A percentile compares a stretch with the other conserved stretches of the same genome.
Conservation (phyloP, 2,888 invertebrate species). For the Limnephilus rhombicus region DNA sequence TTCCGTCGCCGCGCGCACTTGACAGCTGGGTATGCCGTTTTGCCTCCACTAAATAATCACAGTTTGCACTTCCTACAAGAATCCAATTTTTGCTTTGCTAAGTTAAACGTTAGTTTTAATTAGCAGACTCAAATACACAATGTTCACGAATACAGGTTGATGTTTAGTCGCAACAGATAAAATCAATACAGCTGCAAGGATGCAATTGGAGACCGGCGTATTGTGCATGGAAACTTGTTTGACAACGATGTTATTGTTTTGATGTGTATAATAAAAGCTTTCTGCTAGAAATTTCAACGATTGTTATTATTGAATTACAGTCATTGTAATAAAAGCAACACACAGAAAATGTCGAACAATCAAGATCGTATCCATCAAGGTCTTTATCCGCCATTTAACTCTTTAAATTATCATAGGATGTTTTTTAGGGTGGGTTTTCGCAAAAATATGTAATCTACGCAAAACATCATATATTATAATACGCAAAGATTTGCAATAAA, state of each 20-base stretch:
- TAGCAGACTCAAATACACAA: not conserved
- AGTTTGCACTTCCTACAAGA: not conserved
- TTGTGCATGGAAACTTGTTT: not conserved
- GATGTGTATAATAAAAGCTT: not conserved
- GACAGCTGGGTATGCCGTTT: not conserved
- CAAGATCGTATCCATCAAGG: not conserved
- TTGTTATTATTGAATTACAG: not conserved
- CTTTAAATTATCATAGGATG: not conserved
- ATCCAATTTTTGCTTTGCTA: not conserved
- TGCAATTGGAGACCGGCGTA: not conserved
- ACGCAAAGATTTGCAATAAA: not conserved
- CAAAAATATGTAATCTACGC: not conserved
- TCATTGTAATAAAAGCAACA: not conserved
- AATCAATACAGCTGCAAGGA: not conserved
- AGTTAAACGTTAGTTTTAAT: not conserved
- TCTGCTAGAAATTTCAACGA: not conserved
- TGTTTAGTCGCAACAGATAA: not conserved
- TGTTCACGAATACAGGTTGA: not conserved
- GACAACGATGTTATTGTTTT: not conserved
- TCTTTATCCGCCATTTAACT: not conserved
- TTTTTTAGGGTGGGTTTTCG: not conserved
- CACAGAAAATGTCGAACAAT: not conserved
- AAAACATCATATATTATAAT: not conserved
- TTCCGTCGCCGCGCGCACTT: not conserved
- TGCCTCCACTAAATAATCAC: not conserved